phyloP scores from a whole-genome alignment of 2,888 invertebrate genomes.

The Drosophila ezoana region DNA sequence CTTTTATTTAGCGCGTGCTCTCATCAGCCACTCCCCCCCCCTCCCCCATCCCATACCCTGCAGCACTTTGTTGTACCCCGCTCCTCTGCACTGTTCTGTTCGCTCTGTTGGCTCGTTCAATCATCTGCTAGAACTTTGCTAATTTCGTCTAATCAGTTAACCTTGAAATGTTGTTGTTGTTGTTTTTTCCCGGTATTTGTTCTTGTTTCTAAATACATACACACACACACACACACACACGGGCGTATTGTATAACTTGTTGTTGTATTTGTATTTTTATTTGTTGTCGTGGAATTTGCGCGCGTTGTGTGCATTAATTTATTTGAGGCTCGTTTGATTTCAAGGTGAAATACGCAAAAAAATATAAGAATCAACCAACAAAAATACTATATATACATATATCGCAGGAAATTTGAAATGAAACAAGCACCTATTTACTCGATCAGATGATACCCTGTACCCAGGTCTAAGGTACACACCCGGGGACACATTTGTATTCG shows the following conservation, averaged over 20 bases:
- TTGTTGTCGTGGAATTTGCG: slow-evolving; percentile 68
- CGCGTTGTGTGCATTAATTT: slow-evolving; percentile 70
- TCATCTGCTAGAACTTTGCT: slow-evolving; percentile 75
- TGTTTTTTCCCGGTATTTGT: slow-evolving; percentile 64
- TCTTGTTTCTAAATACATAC: slow-evolving; percentile 51
- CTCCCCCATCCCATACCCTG: not conserved
- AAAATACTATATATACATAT: slow-evolving; percentile 18
- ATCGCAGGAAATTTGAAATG: slow-evolving; percentile 29
- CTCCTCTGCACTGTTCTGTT: not conserved
- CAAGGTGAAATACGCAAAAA: slow-evolving; percentile 80
- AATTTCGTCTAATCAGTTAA: slow-evolving; percentile 81
- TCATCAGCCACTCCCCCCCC: slow-evolving; percentile 48
- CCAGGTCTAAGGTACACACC: not conserved
- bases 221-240: slow-evolving; percentile 11
- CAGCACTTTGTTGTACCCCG: not conserved
- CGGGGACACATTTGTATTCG: not conserved
- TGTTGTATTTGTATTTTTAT: slow-evolving; percentile 47
- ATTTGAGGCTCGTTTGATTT: slow-evolving; percentile 75
- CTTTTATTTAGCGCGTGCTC: slow-evolving; percentile 73
- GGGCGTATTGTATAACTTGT: slow-evolving; percentile 18
- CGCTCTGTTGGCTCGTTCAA: slow-evolving; percentile 44
- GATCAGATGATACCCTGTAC: slow-evolving; percentile 6
- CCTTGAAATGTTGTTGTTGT: slow-evolving; percentile 71
- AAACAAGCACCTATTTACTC: slow-evolving; percentile 5
- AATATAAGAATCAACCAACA: slow-evolving; percentile 31